Percentiles rank a stretch among this genome's conserved stretches.
These are phyloP conservation scores for Carassius carassius DNA, from an alignment of 2,113 vertebrate species.

Conservation along the genomic window DNA sequence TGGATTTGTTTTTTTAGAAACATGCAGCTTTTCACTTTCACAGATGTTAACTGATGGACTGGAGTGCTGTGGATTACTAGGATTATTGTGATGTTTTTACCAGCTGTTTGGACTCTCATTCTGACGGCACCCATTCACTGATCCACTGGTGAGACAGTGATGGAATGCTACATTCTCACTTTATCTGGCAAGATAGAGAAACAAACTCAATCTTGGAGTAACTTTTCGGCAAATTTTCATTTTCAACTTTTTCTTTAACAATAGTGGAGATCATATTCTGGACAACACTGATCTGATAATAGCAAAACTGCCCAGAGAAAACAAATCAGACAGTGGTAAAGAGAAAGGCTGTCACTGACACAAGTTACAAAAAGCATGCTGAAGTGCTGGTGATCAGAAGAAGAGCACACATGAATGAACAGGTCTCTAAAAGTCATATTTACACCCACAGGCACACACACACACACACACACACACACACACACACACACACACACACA, in stretches of 20 bases:
- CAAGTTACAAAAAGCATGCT: neutral
- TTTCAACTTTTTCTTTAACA: neutral
- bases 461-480: neutral
- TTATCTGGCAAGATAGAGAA: no score
- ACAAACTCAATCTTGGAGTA: no score
- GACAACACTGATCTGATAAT: neutral
- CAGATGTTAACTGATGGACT: no score
- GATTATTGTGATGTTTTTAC: no score
- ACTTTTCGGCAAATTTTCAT: no score
- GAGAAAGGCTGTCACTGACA: neutral
- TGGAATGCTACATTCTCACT: no score
- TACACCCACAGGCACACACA: neutral
- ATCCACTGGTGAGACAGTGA: no score
- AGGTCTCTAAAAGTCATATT: neutral
- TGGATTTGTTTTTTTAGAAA: no score
- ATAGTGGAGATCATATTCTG: neutral
- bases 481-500: neutral
- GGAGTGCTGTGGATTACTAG: no score
- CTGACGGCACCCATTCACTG: no score
- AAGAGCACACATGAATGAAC: neutral
- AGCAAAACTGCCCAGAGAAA: neutral
- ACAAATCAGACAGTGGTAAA: neutral
- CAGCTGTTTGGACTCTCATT: no score
- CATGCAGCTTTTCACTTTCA: no score
- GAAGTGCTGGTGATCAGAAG: neutral